Conservation (phyloP, 2,888 invertebrate genomes). For the Heliconius sara region DNA sequence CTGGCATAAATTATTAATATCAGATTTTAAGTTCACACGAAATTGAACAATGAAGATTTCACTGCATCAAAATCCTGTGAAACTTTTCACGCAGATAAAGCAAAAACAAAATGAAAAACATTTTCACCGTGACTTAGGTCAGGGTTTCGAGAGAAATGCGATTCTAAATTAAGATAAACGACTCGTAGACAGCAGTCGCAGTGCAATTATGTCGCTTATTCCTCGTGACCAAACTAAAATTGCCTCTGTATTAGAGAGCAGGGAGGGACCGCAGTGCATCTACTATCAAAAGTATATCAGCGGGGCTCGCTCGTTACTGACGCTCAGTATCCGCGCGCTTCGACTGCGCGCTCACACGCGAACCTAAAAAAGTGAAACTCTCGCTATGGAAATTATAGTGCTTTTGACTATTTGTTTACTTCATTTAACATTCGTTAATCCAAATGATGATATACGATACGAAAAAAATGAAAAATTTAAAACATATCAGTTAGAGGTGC, state of each 20-base stretch:
- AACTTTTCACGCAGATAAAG: conserved; percentile 73
- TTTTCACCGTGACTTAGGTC: conserved; percentile 78
- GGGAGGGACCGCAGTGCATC: conserved; percentile 78
- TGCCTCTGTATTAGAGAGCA: conserved; percentile 78
- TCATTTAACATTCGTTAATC: conserved; percentile 61
- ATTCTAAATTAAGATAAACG: conserved; percentile 79
- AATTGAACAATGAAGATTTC: conserved; percentile 21
- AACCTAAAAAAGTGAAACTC: conserved; percentile 75
- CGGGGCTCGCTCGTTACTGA: conserved; percentile 60
- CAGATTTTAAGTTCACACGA: conserved; percentile 13
- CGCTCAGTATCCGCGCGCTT: conserved; percentile 76
- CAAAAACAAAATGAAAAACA: conserved; percentile 75
- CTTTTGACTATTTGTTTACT: conserved; percentile 64
- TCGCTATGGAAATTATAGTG: conserved; percentile 76
- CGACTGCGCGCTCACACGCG: conserved; percentile 70
- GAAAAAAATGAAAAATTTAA: conserved; percentile 71
- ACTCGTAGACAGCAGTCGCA: conserved; percentile 74
- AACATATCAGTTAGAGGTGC: conserved; percentile 82
- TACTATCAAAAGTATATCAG: conserved; percentile 82
- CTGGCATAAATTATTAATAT: not conserved
- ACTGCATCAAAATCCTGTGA: conserved; percentile 48
- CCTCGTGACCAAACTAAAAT: conserved; percentile 80
- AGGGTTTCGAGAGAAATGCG: conserved; percentile 76
- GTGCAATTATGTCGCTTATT: conserved; percentile 80
- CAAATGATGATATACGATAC: conserved; percentile 60